Evolutionary conservation across 2,888 invertebrate species (phyloP).

Genomic region (Glaucopsyche alexis): DNA sequence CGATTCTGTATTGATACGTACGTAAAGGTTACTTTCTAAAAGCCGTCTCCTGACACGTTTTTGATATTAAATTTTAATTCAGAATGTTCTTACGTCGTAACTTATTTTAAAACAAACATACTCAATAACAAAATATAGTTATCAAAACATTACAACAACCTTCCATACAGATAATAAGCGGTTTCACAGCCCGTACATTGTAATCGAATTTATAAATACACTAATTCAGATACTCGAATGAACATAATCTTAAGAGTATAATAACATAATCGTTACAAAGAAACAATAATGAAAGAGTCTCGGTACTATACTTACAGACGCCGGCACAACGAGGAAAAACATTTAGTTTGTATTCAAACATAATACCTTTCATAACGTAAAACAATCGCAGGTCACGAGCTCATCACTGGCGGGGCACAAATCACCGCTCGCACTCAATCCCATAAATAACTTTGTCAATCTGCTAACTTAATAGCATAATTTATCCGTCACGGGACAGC

Average conservation of each 20-base stretch:
- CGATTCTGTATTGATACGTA: too few relatives aligned
- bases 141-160: constrained; percentile 1
- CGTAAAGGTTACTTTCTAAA: too few relatives aligned
- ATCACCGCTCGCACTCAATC: constrained; percentile 69
- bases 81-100: too few relatives aligned
- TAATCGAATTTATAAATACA: constrained; percentile 27
- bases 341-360: constrained; percentile 24
- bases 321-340: constrained; percentile 12
- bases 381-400: constrained; percentile 51
- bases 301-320: constrained; percentile 6
- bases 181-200: constrained; percentile 18
- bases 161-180: constrained; percentile 3
- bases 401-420: constrained; percentile 49
- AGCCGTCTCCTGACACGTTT: too few relatives aligned
- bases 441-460: constrained; percentile 80
- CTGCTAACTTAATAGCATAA: constrained; percentile 80
- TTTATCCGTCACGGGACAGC: constrained; percentile 77
- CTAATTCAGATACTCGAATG: constrained; percentile 25
- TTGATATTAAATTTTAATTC: too few relatives aligned
- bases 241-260: constrained; percentile 20
- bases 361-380: constrained; percentile 35
- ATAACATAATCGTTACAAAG: constrained; percentile 26
- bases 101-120: not conserved
- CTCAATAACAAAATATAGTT: constrained; percentile 2
- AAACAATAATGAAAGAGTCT: constrained; percentile 24